Evolutionary conservation across 2,797 vertebrate species (phyloP).

Genomic region (Pachyuromys duprasi): DNA sequence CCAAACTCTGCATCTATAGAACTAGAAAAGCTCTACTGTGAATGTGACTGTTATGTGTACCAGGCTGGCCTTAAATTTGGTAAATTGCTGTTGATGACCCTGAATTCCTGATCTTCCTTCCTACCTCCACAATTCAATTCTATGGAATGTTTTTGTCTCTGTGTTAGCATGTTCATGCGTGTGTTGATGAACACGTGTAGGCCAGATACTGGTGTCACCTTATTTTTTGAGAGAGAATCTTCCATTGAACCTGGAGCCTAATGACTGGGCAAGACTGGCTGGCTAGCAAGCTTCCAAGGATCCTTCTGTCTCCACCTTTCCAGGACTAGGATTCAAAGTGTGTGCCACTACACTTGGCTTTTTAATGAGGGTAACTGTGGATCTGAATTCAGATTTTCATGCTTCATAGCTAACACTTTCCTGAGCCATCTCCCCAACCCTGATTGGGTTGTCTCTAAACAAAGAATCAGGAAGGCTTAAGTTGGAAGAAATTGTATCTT

Average conservation of each 20-base stretch:
- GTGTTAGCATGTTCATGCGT: not conserved
- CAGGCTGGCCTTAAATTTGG: not conserved
- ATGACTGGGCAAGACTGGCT: not conserved
- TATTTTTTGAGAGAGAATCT: not conserved
- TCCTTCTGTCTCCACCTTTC: not conserved
- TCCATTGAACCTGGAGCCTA: not conserved
- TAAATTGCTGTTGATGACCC: not conserved
- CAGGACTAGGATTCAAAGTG: not conserved
- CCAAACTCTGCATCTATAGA: not conserved
- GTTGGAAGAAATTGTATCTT: constrained; percentile 25
- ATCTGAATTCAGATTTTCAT: not conserved
- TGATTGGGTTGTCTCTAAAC: not conserved
- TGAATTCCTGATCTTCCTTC: not conserved
- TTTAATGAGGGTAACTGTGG: not conserved
- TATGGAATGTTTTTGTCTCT: not conserved
- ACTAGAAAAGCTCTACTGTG: not conserved
- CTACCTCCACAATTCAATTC: not conserved
- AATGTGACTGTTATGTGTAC: not conserved
- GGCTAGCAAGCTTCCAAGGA: not conserved
- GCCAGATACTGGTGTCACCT: not conserved
- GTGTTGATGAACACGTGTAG: not conserved
- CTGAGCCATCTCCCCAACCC: not conserved
- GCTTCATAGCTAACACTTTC: not conserved
- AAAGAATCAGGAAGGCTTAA: not conserved
- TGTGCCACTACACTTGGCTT: not conserved